A percentile compares a stretch with the other conserved stretches of the same genome.
Evolutionary conservation across 2,888 invertebrate genomes (phyloP).

Genomic region (Torymus tubicola): DNA sequence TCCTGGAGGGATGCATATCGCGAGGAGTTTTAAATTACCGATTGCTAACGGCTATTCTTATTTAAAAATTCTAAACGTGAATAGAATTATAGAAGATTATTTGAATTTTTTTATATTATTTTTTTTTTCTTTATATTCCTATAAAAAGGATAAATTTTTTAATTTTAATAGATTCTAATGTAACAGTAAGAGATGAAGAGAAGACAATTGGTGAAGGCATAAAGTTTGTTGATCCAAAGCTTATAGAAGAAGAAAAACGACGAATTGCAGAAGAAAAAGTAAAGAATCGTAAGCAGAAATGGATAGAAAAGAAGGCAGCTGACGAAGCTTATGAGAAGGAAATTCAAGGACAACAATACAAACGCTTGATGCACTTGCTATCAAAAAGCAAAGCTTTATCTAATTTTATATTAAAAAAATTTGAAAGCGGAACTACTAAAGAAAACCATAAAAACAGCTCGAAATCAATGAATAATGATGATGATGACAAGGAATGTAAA

Average conservation of each 20-base stretch:
- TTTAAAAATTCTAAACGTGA: no score
- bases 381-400: conserved; percentile 69
- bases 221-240: conserved; percentile 36
- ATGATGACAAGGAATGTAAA: conserved; percentile 32
- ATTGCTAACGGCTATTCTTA: no score
- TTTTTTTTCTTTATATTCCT: no score
- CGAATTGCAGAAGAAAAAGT: background rate
- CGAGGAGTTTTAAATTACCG: no score
- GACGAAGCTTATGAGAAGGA: conserved; percentile 63
- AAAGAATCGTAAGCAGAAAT: background rate
- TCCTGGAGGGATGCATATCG: no score
- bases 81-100: no score
- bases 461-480: conserved; percentile 39
- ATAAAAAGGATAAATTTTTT: no score
- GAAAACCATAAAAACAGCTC: conserved; percentile 18
- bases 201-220: conserved; percentile 38
- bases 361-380: conserved; percentile 70
- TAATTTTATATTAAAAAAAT: conserved; percentile 64
- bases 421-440: conserved; percentile 48
- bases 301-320: conserved; percentile 56
- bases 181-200: background rate
- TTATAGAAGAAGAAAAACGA: conserved; percentile 1
- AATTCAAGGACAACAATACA: conserved; percentile 67
- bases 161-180: no score
- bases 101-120: no score